Evolutionary conservation across 2,888 invertebrate genomes (phyloP), one percentile per base, ranked within the genome.

Genomic region (Eledona agricola): DNA sequence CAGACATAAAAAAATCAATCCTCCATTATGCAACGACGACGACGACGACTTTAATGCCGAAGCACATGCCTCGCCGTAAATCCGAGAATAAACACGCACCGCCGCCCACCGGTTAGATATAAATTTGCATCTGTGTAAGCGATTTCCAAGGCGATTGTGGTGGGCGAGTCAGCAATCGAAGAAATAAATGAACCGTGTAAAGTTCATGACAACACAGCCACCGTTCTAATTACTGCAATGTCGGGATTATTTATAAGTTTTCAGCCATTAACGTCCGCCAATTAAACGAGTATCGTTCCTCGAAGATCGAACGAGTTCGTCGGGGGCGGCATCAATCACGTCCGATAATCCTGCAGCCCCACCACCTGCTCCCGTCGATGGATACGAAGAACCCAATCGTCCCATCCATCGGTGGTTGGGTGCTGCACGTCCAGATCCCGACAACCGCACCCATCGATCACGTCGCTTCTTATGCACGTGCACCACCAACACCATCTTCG

Each of bases 361-460:
- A 58, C 57, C 62, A 63, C 62, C 62, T 62, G 61, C 62, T 58
- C 56, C 57, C 56, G 52, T n/a, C n/a, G n/a, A n/a, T n/a, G n/a
- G 52, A 57, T 57, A 54, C 55, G 51, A 52, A 54, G 34, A 32
- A 51, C 25, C 35, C 17, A 16, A 3, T n/a, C n/a, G n/a, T n/a
- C n/a, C n/a, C n/a, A n/a, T n/a, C n/a, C n/a, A n/a, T n/a, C n/a
- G n/a, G n/a, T n/a, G n/a, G n/a, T n/a, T n/a, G n/a, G n/a, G n/a
- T n/a, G n/a, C n/a, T n/a, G n/a, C n/a, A n/a, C n/a, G n/a, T n/a
- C n/a, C n/a, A n/a, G n/a, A n/a, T 46, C 46, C 51, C 37, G 62
- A 55, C 55, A 58, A 61, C 61, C 58, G 47, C 58, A 49, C 47
- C 52, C 57, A 61, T 61, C 59, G 63, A 59, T 59, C 59, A 58